Base-by-base conservation (phyloP, 1,140 invertebrate genomes). In the Orussus abietinus region DNA sequence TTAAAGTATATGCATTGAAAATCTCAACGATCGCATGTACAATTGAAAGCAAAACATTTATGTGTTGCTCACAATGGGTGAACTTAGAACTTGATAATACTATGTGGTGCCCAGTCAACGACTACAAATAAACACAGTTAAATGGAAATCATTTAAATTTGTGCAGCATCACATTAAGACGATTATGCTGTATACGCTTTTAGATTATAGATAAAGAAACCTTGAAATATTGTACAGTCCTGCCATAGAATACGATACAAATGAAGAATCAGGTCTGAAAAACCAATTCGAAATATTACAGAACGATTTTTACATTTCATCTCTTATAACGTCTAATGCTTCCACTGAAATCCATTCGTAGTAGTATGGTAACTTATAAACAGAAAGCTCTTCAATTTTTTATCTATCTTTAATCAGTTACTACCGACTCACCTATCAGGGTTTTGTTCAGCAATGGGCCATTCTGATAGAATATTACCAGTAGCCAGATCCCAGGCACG, bases 401-500 rank as follows among this genome's bases (percentile, higher is more conserved):
- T n/a, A n/a, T n/a, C n/a, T n/a, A n/a, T n/a, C n/a, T n/a, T n/a
- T n/a, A n/a, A 9, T 31, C 7, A 9, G n/a, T 39, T 11, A 3
- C 9, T 39, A 33, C 28, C 36, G 7, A 64, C 29, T 40, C 35
- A 72, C 69, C 62, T 68, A 11, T 69, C 66, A 18, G 55, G 56
- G 53, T 69, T 72, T 38, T 59, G 66, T 37, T 72, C 67, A 4
- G 69, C 61, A 29, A 78, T 51, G 28, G 68, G 62, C 70, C 75
- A 76, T 59, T 80, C 78, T 46, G 75, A 75, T 7, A 70, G 29
- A 44, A 77, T 66, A 44, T 79, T 66, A 49, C 89, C 89, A 54
- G 80, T 82, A 10, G 77, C 77, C 10, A 80, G 64, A 59, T 87
- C 82, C 86, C 89, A 92, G 17, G 82, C 84, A 40, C 90, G 71